Evolutionary conservation across 2,113 vertebrate genomes (phyloP), one percentile per base, ranked within the genome.

Genomic region (Suncus etruscus): DNA sequence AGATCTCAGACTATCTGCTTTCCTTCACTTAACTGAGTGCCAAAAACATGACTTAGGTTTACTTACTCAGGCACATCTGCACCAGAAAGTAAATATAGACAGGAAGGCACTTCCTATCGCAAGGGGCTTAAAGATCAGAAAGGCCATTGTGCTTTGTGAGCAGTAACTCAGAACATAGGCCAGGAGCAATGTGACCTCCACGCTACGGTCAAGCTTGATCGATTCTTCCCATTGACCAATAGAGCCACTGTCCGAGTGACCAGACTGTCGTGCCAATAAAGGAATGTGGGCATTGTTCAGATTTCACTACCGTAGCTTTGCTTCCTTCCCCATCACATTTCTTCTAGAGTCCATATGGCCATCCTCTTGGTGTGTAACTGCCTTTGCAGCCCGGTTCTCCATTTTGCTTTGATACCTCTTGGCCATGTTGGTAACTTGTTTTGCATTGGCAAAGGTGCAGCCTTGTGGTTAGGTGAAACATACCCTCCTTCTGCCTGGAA

Each of bases 41-140:
- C 81, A 78, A 74, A 31, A 94, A 86, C 39, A 39, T 39, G 39
- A 75, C 79, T 82, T 80, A 47, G 8, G 70, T 91, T 45, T 86
- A 77, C 61, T 92, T 87, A 5, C 29, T 86, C 50, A 65, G 61
- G 22, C 63, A 86, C 25, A 77, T 87, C 76, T 81, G 24, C 91
- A 75, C 73, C 61, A 82, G 29, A 89, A 86, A 79, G 11, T 77
- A 77, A 85, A 65, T 90, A 78, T 76, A 70, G 66, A 54, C 10
- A 54, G 15, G 51, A 54, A 54, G 12, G 12, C 18, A 54, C 54
- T 54, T 54, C 54, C 54, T 54, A 10, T 54, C 12, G 54, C 11
- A 14, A 54, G 54, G 54, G 14, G 51, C 90, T 82, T 91, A 82
- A 78, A 80, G 80, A 87, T 89, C 31, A 80, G 63, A 83, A 86